Evolutionary conservation across 2,113 vertebrate species (phyloP).

Genomic region (Ifrita kowaldi): DNA sequence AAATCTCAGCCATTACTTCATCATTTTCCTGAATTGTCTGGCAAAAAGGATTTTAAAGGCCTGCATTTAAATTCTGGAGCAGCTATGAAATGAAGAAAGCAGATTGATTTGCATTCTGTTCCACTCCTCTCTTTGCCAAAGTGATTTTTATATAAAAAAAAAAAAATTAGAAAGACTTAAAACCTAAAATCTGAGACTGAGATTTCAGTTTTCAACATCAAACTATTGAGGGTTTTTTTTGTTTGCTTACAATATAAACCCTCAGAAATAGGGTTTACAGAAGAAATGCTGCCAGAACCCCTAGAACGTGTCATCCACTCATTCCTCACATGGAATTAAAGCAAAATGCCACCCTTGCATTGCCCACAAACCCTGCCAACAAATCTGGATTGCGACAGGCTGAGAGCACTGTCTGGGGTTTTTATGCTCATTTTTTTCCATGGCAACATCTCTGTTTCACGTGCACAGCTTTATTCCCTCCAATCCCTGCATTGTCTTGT

Average conservation of each 20-base stretch:
- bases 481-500: background rate
- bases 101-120: slow-evolving; percentile 58
- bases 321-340: background rate
- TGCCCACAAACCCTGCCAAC: background rate
- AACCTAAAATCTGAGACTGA: background rate
- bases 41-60: slow-evolving; percentile 2
- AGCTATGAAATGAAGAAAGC: slow-evolving; percentile 16
- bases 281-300: background rate
- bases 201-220: background rate
- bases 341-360: background rate
- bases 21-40: slow-evolving; percentile 1
- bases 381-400: background rate
- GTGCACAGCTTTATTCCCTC: background rate
- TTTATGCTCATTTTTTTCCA: slow-evolving; percentile 29
- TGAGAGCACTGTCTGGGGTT: background rate
- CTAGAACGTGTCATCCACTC: background rate
- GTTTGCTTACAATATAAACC: background rate
- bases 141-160: background rate
- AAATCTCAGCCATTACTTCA: background rate
- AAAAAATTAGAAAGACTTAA: background rate
- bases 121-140: slow-evolving; percentile 24
- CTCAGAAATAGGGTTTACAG: background rate
- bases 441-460: background rate
- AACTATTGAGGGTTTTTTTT: background rate
- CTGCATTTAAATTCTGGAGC: background rate